A percentile compares a stretch with the other conserved stretches of the same genome.
These are phyloP conservation scores for Tetranychus cinnabarinus DNA, from an alignment of 1,140 invertebrate species.

Conservation along the genomic window DNA sequence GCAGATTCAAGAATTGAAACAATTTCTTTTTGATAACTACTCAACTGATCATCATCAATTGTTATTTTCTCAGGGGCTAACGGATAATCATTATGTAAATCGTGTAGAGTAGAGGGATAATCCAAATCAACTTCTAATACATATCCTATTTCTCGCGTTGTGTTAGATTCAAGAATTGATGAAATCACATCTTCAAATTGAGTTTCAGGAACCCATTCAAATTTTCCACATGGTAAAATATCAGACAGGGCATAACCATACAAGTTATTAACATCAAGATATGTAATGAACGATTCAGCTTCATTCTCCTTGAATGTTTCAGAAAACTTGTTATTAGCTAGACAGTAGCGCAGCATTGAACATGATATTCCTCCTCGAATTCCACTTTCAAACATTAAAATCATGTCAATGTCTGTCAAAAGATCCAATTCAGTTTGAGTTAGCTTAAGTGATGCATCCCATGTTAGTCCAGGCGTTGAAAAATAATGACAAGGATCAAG, in stretches of 20 bases:
- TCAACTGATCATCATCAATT: conserved; percentile 2
- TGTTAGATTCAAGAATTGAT: not conserved
- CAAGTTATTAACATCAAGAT: conserved; percentile 15
- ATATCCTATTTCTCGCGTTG: conserved; percentile 7
- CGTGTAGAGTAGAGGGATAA: conserved; percentile 14
- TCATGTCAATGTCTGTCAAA: conserved; percentile 13
- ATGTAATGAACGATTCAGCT: conserved; percentile 13
- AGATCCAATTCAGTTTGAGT: conserved; percentile 7
- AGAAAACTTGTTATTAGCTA: conserved; percentile 10
- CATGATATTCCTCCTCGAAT: not conserved
- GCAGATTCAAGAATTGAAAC: not conserved
- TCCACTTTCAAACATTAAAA: conserved; percentile 16
- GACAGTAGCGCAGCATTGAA: not conserved
- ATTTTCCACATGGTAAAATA: conserved; percentile 7
- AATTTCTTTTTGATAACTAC: not conserved
- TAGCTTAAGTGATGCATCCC: not conserved
- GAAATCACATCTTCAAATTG: not conserved
- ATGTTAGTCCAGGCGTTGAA: not conserved
- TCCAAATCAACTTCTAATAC: conserved; percentile 15
- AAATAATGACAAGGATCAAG: not conserved
- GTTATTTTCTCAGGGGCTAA: conserved; percentile 17
- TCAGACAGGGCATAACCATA: conserved; percentile 12
- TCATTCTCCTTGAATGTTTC: conserved; percentile 8
- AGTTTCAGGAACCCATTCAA: conserved; percentile 3
- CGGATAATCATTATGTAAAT: conserved; percentile 20